phyloP scores from a whole-genome alignment of 1,140 invertebrate species.

The Sinonovacula constricta region DNA sequence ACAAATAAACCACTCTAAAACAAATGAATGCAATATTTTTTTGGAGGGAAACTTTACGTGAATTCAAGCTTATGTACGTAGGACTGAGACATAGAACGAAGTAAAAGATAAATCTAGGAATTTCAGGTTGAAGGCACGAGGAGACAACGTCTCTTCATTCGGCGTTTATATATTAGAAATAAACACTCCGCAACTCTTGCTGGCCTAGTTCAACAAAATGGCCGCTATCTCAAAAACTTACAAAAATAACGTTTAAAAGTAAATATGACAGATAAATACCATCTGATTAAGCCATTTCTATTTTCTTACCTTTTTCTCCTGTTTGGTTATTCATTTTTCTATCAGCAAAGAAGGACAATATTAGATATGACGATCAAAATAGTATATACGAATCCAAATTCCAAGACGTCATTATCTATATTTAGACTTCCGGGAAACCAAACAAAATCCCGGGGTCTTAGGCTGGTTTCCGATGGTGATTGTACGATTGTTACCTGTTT shows the following conservation, averaged over 20 bases:
- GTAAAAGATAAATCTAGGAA: not conserved
- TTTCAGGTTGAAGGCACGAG: not conserved
- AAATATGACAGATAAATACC: not conserved
- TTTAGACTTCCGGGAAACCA: constrained; percentile 12
- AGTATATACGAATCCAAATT: not conserved
- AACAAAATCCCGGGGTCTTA: not conserved
- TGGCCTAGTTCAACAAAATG: not conserved
- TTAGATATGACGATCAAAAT: not conserved
- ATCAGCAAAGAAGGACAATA: no score
- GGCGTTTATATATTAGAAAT: not conserved
- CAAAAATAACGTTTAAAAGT: not conserved
- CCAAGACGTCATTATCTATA: constrained; percentile 41
- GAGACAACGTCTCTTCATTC: not conserved
- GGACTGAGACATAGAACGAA: not conserved
- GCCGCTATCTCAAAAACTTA: not conserved
- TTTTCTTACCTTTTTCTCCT: not conserved
- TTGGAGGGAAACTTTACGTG: not conserved
- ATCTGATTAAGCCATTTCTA: not conserved
- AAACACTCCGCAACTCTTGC: not conserved
- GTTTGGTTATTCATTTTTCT: not conserved
- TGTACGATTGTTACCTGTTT: no score
- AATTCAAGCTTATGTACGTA: not conserved
- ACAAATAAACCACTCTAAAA: no score
- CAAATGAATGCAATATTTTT: not conserved
- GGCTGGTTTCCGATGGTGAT: no score